phyloP scores from a whole-genome alignment of 2,113 vertebrate species.

The Tautogolabrus adspersus region DNA sequence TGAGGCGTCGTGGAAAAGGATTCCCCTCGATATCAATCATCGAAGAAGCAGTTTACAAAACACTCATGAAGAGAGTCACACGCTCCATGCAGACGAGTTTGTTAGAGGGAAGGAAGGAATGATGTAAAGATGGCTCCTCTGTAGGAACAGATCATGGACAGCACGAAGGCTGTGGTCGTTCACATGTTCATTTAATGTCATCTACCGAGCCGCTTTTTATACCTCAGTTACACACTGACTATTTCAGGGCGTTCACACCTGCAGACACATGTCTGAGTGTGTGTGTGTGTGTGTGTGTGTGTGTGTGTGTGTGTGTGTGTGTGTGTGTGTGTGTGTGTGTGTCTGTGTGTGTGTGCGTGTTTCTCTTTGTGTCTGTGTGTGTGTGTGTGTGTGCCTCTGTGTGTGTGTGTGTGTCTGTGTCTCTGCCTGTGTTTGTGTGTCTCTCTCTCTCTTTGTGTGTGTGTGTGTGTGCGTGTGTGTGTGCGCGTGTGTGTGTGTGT shows the following conservation, averaged over 20 bases:
- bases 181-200: constrained; percentile 65
- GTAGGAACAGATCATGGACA: constrained; percentile 15
- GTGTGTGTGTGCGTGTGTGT: too few species aligned
- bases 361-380: too few species aligned
- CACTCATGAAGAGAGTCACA: background rate
- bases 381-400: too few species aligned
- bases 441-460: too few species aligned
- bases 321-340: too few species aligned
- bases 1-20: background rate
- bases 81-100: background rate
- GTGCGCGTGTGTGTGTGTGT: too few species aligned
- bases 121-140: background rate
- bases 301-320: too few species aligned
- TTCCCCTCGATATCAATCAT: constrained; percentile 5
- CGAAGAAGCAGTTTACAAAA: background rate
- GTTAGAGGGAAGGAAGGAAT: background rate
- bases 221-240: constrained; percentile 56
- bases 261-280: too few species aligned
- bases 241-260: constrained; percentile 22
- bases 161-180: constrained; percentile 41
- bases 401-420: too few species aligned
- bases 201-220: constrained; percentile 20
- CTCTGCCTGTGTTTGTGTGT: too few species aligned
- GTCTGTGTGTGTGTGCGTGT: too few species aligned
- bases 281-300: too few species aligned